Evolutionary conservation across 2,113 vertebrate species (phyloP), one percentile per base, ranked within the genome.

Genomic region (Martes martes): DNA sequence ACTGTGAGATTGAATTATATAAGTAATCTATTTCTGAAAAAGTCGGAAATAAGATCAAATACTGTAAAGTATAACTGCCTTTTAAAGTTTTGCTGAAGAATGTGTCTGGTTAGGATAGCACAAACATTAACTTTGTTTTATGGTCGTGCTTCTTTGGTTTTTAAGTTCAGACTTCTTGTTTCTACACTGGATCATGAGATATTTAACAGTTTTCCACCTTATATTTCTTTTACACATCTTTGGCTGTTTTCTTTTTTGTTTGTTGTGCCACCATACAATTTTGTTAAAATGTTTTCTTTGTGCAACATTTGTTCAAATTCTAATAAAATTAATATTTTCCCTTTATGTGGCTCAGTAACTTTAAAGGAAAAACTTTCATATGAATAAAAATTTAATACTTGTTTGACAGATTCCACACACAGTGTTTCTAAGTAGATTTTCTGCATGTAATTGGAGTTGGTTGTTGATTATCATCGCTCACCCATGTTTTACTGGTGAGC

Each of bases 261-360:
- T 98, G 97, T 98, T 98, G 98, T 98, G 97, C 97, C 96, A 98
- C 94, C 88, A 96, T 98, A 96, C 93, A 96, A 97, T 97, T 98
- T 98, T 98, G 97, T 99, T 97, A 97, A 98, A 98, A 97, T 98
- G 95, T 16, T 98, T 97, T 98, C 97, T 98, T 98, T 98, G 98
- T 99, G 96, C 97, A 98, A 97, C 97, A 97, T 98, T 96, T 98
- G 98, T 98, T 98, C 87, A 98, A 98, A 97, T 98, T 98, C 95
- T 98, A 98, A 99, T 99, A 99, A 99, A 98, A 96, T 98, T 98
- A 97, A 98, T 98, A 96, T 97, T 98, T 99, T 98, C 89, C 97
- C 95, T 97, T 98, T 97, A 92, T 65, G 93, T 96, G 98, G 96
- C 97, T 98, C 86, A 95, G 47, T 98, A 97, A 95, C 78, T 95